A percentile compares a stretch with the other conserved stretches of the same genome.
Conservation (phyloP, 2,113 vertebrate genomes). For the Neogale vison region DNA sequence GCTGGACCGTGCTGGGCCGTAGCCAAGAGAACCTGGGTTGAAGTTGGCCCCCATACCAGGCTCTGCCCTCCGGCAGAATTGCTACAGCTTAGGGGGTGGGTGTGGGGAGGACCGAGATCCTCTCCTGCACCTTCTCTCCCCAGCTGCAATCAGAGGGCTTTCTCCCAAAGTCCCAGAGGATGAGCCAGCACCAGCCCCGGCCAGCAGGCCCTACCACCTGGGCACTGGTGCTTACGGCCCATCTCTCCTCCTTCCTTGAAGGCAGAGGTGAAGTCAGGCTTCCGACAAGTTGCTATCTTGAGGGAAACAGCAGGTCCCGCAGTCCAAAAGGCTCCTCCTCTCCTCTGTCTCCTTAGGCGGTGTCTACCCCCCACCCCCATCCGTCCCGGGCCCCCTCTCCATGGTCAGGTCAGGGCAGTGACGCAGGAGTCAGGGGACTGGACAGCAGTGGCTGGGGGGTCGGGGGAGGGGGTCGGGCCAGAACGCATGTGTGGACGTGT, state of each 20-base stretch:
- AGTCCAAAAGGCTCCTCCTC: neutral
- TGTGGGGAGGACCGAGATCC: neutral
- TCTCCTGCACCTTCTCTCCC: neutral
- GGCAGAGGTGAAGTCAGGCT: neutral
- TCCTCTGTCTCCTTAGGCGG: neutral
- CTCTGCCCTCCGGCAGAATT: neutral
- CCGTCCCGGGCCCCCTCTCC: neutral
- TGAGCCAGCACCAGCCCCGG: neutral
- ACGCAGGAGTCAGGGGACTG: slow-evolving; percentile 69
- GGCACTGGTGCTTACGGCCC: neutral
- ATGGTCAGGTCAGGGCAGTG: slow-evolving; percentile 72
- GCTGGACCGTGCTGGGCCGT: neutral
- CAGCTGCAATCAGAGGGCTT: neutral
- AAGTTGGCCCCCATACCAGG: neutral
- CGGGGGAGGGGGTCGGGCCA: neutral
- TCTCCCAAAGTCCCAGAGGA: neutral
- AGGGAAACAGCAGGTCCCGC: neutral
- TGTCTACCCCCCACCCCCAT: neutral
- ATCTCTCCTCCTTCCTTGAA: neutral
- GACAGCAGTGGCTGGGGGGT: slow-evolving; percentile 9
- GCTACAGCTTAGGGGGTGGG: neutral
- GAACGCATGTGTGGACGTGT: slow-evolving; percentile 50
- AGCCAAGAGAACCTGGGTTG: neutral
- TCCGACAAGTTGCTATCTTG: neutral
- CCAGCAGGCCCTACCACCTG: neutral